phyloP scores from a whole-genome alignment of 2,797 vertebrate genomes.

The Tinamus major region DNA sequence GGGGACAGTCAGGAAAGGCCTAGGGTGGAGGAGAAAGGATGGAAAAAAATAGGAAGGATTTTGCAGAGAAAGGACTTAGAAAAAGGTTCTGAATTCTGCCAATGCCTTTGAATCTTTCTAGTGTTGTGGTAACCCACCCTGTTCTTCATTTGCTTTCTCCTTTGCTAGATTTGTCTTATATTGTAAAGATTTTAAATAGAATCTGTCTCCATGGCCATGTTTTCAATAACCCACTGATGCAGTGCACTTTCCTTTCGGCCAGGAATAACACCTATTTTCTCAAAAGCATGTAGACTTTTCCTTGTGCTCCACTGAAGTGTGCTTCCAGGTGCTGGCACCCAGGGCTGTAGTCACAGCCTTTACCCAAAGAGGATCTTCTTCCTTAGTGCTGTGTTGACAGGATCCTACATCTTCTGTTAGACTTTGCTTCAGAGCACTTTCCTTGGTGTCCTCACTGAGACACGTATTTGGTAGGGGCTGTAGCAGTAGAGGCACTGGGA shows the following conservation, averaged over 20 bases:
- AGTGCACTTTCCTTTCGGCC: not conserved
- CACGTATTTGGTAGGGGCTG: accelerated
- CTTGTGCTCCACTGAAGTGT: not conserved
- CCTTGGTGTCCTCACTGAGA: not conserved
- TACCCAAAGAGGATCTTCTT: not conserved
- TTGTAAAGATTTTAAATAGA: not conserved
- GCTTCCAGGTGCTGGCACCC: not conserved
- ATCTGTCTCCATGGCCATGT: not conserved
- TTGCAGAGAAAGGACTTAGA: not conserved
- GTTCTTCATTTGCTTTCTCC: not conserved
- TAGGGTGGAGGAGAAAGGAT: not conserved
- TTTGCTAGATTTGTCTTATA: not conserved
- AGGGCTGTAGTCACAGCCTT: not conserved
- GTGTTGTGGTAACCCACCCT: not conserved
- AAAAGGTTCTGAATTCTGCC: not conserved
- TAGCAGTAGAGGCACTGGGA: not conserved
- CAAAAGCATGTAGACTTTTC: not conserved
- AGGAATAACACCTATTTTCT: not conserved
- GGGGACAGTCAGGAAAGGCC: not conserved
- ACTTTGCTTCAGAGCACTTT: not conserved
- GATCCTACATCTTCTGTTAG: not conserved
- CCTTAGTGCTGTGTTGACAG: not conserved
- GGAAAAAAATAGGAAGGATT: not conserved
- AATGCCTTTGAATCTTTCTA: not conserved
- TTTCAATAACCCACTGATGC: not conserved